Base-by-base conservation (phyloP, 2,113 vertebrate species). In the Zosterops hypoxanthus region DNA sequence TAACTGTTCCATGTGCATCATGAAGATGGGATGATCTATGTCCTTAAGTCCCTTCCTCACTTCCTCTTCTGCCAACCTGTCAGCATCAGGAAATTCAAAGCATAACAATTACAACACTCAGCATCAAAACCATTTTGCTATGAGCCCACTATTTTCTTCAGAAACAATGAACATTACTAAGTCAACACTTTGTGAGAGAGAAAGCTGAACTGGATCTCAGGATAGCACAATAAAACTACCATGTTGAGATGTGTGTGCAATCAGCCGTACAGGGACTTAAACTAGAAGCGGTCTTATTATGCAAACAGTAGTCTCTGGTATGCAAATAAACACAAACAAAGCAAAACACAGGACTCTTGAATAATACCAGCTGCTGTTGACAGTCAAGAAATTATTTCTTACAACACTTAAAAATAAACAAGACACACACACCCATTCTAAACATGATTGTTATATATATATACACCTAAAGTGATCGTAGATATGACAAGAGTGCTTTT, bases 271-370 rank as follows among this genome's bases (percentile, higher is more conserved):
- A 95, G 81, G 64, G 81, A 97, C 56, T 97, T 96, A 96, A 97
- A 97, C 85, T 92, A 96, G 97, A 97, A 97, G 92, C 94, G 56
- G 59, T 96, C 82, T 97, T 97, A 97, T 98, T 98, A 98, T 97
- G 97, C 97, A 97, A 98, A 98, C 94, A 96, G 68, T 78, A 96
- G 94, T 94, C 66, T 94, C 96, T 90, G 82, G 90, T 97, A 98
- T 97, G 97, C 96, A 98, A 98, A 98, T 97, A 94, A 96, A 97
- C 63, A 97, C 70, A 97, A 97, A 97, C 94, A 97, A 96, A 96
- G 89, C 76, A 97, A 96, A 96, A 94, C 92, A 97, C 1, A 2
- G 91, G 95, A 89, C 78, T 94, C 71, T 88, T 94, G 96, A 97
- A 98, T 97, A 97, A 96, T 87, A 97, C 89, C 96, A 96, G 95